phyloP scores from a whole-genome alignment of 2,797 vertebrate genomes.

The Squalus acanthias region DNA sequence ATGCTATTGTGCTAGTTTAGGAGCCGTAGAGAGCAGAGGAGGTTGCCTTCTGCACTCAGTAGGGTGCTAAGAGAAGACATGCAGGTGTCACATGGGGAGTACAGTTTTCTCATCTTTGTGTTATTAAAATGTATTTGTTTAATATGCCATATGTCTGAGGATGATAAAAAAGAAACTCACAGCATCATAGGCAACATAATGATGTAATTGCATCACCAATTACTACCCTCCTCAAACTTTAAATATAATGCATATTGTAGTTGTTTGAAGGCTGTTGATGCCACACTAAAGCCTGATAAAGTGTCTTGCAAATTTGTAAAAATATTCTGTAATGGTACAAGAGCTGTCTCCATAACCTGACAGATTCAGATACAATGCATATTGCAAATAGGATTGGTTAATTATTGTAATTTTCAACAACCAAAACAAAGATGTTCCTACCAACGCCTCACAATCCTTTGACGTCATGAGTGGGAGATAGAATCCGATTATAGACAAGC shows the following conservation, averaged over 20 bases:
- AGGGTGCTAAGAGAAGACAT: neutral
- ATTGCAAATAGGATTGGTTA: constrained; percentile 26
- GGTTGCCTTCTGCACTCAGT: neutral
- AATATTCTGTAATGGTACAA: neutral
- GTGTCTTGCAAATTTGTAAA: constrained; percentile 6
- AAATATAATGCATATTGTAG: constrained; percentile 22
- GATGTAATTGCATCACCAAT: neutral
- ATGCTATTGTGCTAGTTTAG: neutral
- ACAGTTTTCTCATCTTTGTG: neutral
- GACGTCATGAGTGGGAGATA: constrained; percentile 37
- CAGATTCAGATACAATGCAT: constrained; percentile 26
- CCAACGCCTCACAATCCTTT: constrained; percentile 12
- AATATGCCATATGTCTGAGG: neutral
- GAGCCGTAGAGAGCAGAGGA: neutral
- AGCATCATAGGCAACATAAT: neutral
- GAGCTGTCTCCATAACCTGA: constrained; percentile 6
- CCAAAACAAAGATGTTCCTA: constrained; percentile 33
- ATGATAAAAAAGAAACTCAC: neutral
- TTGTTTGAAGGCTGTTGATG: neutral
- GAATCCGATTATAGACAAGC: constrained; percentile 35
- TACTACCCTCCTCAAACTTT: neutral
- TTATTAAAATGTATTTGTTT: neutral
- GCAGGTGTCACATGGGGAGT: neutral
- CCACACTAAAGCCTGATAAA: neutral
- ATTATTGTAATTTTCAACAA: constrained; percentile 36